Base-by-base conservation (phyloP, 2,113 vertebrate genomes). In the Sprattus sprattus region DNA sequence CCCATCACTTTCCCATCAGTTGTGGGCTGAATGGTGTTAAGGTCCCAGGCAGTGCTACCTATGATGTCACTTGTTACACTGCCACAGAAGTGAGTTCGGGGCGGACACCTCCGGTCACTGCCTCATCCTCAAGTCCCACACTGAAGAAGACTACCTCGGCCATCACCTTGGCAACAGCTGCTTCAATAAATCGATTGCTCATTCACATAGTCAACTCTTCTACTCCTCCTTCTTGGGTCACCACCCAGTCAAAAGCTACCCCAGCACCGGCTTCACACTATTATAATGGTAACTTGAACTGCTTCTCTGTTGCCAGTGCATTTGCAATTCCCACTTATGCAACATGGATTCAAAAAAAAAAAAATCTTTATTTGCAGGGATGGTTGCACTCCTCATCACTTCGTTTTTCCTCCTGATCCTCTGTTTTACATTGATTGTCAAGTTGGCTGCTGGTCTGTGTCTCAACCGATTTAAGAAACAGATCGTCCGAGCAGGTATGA, bases 1-100 rank as follows among this genome's bases (percentile, higher is more conserved):
- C 67, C 10, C n/a, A 28, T 75, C 25, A 13, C 13, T 75, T 75
- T 13, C 13, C 28, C 9, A 1, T 1, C 54, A 89, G 88, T 52
- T 89, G 88, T 78, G 83, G 45, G 44, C 5, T n/a, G 1, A 11
- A 8, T 45, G 84, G 78, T 2, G 67, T 78, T 44, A 3, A 11
- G 18, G 5, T 9, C 9, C 13, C 1, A 83, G 88, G 86, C 49
- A 86, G 0, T 45, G 16, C 1, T 1, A 64, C 39, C 0, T 82
- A 84, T 86, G 86, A 89, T 81, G 84, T 44, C 6, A 25, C 67
- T 6, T 87, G 88, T 52, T 32, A 84, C 44, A 20, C 81, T 46
- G 16, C 32, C 0, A 18, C 9, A 52, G 15, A 45, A 20, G 13
- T 0, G 2, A 2, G 39, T 1, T 2, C 39, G 39, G 39, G 0